phyloP scores from a whole-genome alignment of 2,797 vertebrate genomes.

The Halcyon chelicuti region DNA sequence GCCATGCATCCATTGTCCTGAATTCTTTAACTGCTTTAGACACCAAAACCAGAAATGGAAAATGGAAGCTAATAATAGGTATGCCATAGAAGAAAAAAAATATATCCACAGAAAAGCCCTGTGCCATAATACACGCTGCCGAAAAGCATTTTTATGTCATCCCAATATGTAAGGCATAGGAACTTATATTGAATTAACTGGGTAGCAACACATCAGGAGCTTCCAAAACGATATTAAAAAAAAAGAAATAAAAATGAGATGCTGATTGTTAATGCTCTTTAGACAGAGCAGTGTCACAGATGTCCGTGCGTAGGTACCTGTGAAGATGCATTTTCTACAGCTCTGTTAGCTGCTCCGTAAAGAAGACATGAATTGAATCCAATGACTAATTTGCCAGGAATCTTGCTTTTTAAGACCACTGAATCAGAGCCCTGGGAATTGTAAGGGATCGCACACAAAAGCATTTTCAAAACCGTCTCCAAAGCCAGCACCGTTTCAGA shows the following conservation, averaged over 20 bases:
- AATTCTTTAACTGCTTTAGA: not conserved
- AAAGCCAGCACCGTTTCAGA: slow-evolving; percentile 66
- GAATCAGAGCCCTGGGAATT: slow-evolving; percentile 42
- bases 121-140: not conserved
- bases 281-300: not conserved
- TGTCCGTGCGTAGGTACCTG: not conserved
- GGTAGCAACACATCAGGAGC: not conserved
- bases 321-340: not conserved
- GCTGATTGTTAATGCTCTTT: not conserved
- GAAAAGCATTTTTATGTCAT: not conserved
- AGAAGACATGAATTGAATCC: not conserved
- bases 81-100: not conserved
- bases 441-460: slow-evolving; percentile 49
- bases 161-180: not conserved
- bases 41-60: not conserved
- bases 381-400: slow-evolving; percentile 35
- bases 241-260: not conserved
- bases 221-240: not conserved
- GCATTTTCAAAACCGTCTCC: slow-evolving; percentile 33
- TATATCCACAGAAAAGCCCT: not conserved
- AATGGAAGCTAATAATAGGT: not conserved
- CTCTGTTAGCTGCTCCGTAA: not conserved
- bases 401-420: slow-evolving; percentile 27
- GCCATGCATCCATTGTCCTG: not conserved
- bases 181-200: not conserved